phyloP scores from a whole-genome alignment of 2,797 vertebrate genomes.

The Mionectes olivaceus region DNA sequence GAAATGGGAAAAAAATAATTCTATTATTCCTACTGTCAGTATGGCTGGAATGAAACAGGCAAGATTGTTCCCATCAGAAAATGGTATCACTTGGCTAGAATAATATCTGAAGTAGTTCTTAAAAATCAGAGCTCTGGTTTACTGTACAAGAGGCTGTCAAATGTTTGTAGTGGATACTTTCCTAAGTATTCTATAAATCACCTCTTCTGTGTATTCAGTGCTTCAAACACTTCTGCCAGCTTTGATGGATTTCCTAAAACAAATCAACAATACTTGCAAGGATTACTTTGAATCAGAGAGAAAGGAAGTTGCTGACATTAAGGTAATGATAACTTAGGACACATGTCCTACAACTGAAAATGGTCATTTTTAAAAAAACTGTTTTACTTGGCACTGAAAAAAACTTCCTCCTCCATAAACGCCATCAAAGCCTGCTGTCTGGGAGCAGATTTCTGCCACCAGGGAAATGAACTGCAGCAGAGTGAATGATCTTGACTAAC shows the following conservation, averaged over 20 bases:
- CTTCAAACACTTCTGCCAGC: constrained; percentile 12
- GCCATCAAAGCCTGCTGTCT: background rate
- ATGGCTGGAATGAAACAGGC: background rate
- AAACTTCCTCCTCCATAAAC: background rate
- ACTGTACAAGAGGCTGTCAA: constrained; percentile 34
- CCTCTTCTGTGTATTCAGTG: constrained; percentile 24
- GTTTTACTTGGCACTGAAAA: background rate
- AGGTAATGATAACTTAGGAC: background rate
- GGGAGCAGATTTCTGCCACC: background rate
- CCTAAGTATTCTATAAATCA: constrained; percentile 55
- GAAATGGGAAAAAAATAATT: background rate
- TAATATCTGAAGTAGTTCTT: constrained; percentile 31
- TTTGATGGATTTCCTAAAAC: constrained; percentile 31
- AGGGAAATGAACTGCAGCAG: background rate
- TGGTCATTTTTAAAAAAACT: background rate
- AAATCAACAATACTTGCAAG: constrained; percentile 9
- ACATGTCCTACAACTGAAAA: background rate
- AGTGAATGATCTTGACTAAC: background rate
- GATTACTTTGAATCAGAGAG: background rate
- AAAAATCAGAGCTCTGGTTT: constrained; percentile 41
- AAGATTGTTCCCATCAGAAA: background rate
- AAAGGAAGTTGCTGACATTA: background rate
- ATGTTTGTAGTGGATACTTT: constrained; percentile 64
- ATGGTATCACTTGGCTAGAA: background rate
- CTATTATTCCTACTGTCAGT: background rate